These are phyloP conservation scores for Rhynchomys soricoides DNA, from an alignment of 2,113 vertebrate species.

Conservation along the genomic window DNA sequence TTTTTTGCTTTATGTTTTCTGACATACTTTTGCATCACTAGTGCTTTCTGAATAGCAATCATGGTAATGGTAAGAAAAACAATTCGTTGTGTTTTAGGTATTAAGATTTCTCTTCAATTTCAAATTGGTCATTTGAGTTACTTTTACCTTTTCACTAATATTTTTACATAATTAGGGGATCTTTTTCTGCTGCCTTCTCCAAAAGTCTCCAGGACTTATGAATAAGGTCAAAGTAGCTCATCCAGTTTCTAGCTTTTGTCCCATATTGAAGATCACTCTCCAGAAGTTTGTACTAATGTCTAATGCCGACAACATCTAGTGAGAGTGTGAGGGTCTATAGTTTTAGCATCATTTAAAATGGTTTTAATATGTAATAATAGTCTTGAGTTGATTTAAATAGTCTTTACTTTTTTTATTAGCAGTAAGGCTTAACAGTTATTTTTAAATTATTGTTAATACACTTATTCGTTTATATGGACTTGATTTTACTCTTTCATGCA, in stretches of 20 bases:
- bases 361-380: constrained; percentile 28
- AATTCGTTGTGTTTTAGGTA: constrained; percentile 40
- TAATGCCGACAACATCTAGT: constrained; percentile 19
- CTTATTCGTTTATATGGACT: constrained; percentile 9
- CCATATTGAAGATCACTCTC: constrained; percentile 22
- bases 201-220: constrained; percentile 35
- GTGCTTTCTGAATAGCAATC: constrained; percentile 44
- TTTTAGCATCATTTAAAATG: constrained; percentile 31
- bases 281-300: constrained; percentile 39
- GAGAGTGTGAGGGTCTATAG: background rate
- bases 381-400: constrained; percentile 25
- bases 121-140: background rate
- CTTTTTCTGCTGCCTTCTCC: background rate
- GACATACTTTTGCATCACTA: constrained; percentile 5
- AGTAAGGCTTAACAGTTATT: background rate
- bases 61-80: constrained; percentile 43
- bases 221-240: constrained; percentile 33
- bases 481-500: constrained; percentile 24
- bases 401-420: constrained; percentile 12
- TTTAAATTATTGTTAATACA: constrained; percentile 9
- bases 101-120: constrained; percentile 26
- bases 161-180: constrained; percentile 25
- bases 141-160: constrained; percentile 59
- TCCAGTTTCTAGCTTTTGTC: constrained; percentile 4
- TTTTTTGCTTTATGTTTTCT: constrained; percentile 54